Evolutionary conservation across 2,113 vertebrate genomes (phyloP), one percentile per base, ranked within the genome.

Genomic region (Phalacrocorax aristotelis): DNA sequence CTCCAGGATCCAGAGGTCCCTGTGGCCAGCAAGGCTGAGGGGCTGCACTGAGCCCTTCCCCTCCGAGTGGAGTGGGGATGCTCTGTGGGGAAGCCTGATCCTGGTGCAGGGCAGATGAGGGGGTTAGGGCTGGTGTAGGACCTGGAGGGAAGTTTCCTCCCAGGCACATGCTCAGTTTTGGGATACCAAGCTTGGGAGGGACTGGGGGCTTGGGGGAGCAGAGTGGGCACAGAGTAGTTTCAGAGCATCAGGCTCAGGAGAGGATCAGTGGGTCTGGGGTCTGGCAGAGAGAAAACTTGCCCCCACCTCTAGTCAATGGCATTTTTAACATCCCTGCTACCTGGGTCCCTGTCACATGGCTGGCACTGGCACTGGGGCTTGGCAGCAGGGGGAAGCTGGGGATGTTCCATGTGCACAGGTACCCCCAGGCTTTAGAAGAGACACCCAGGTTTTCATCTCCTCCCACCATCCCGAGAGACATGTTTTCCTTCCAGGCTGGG

Each of bases 401-500:
- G 64, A n/a, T 61, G 62, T 16, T 90, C 11, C 3, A 1, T 14
- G 10, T 46, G 15, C 2, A 0, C 42, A 68, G 38, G 66, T 79
- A 57, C 42, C 57, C 44, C 16, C 36, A 64, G 68, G 38, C 72
- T 78, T 91, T 91, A 87, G 89, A 93, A 78, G 32, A 81, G 48
- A 32, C 74, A 71, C 18, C 17, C 29, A 62, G 55, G 29, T 81
- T 92, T 95, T 86, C 25, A 34, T 62, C 69, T 87, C 80, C 57
- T 94, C 74, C 34, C 51, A 54, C 44, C 51, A 30, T 68, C 38
- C 38, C 8, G 22, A 70, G 55, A 86, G 64, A 84, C 0, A 0
- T 78, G 55, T 91, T 95, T 96, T 78, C 42, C 57, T 95, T 74
- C 71, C 26, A 69, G 83, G 42, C 81, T 89, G 68, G 89, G 89